phyloP scores from a whole-genome alignment of 2,888 invertebrate genomes.

The Trachelus tabidus region DNA sequence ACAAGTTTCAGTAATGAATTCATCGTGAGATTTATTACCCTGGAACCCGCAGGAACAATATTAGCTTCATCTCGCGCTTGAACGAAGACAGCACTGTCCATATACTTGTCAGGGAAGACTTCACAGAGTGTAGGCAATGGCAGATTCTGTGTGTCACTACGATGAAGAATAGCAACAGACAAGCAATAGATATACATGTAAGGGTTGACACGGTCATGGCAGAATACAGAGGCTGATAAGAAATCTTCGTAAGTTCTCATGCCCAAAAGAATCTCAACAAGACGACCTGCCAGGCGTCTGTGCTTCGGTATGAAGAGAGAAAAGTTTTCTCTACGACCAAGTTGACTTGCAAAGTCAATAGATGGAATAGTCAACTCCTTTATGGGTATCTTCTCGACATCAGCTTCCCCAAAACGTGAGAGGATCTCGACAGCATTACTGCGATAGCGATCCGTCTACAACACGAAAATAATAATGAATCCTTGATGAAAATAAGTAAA shows the following conservation, averaged over 20 bases:
- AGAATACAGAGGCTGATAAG: constrained; percentile 47
- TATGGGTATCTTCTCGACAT: neutral
- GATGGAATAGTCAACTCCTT: neutral
- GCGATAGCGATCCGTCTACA: neutral
- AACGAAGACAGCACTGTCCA: constrained; percentile 72
- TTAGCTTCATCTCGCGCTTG: constrained; percentile 71
- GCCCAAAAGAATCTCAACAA: constrained; percentile 50
- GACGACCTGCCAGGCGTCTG: constrained; percentile 52
- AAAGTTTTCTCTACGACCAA: constrained; percentile 48
- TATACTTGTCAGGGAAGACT: constrained; percentile 75
- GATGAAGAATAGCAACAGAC: constrained; percentile 61
- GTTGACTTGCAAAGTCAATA: constrained; percentile 1
- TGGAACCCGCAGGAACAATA: constrained; percentile 59
- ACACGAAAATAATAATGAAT: neutral
- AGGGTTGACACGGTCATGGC: constrained; percentile 60
- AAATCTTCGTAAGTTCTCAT: constrained; percentile 49
- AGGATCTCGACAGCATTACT: constrained; percentile 10
- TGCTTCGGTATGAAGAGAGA: constrained; percentile 63
- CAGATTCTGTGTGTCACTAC: constrained; percentile 72
- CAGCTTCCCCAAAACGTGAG: constrained; percentile 1
- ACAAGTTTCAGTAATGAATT: neutral
- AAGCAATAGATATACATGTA: constrained; percentile 62
- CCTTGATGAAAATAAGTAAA: neutral
- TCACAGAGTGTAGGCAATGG: constrained; percentile 74
- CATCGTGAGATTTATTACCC: constrained; percentile 32